phyloP scores from a whole-genome alignment of 2,797 vertebrate species.

The Cyprinodon diabolis region DNA sequence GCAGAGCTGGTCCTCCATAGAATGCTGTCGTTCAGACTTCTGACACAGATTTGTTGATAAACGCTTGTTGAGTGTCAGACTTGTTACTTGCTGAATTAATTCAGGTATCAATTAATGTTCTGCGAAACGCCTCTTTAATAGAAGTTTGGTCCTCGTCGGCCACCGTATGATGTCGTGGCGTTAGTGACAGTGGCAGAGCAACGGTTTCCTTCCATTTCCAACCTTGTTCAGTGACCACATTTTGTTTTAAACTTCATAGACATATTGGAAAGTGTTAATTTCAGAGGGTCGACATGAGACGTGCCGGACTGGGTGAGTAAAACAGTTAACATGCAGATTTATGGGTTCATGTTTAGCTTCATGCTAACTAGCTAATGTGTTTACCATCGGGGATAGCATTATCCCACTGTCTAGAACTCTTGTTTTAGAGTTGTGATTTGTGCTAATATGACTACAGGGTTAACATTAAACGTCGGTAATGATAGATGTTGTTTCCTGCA shows the following conservation, averaged over 20 bases:
- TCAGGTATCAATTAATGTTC: background rate
- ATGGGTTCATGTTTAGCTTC: slow-evolving; percentile 1
- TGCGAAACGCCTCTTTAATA: background rate
- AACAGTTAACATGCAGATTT: background rate
- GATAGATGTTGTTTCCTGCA: slow-evolving; percentile 19
- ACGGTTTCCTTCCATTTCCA: background rate
- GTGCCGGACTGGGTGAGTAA: slow-evolving; percentile 78
- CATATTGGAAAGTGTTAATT: background rate
- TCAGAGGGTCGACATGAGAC: slow-evolving; percentile 73
- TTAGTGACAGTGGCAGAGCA: slow-evolving; percentile 9
- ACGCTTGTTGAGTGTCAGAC: too few relatives aligned
- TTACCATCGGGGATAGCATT: background rate
- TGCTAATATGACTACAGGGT: rapidly evolving
- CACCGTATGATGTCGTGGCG: slow-evolving; percentile 82
- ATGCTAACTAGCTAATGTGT: slow-evolving; percentile 27
- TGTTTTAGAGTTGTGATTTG: background rate
- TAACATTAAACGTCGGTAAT: background rate
- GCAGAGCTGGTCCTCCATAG: too few relatives aligned
- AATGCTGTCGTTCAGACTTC: too few relatives aligned
- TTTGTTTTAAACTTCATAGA: background rate
- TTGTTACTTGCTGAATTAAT: background rate
- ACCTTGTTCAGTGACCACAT: rapidly evolving
- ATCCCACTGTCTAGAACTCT: background rate
- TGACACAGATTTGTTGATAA: too few relatives aligned
- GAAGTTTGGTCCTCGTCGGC: slow-evolving; percentile 48